A percentile compares a stretch with the other conserved stretches of the same genome.
Conservation (phyloP, 2,888 invertebrate species). For the Himalopsyche kuldschensis region DNA sequence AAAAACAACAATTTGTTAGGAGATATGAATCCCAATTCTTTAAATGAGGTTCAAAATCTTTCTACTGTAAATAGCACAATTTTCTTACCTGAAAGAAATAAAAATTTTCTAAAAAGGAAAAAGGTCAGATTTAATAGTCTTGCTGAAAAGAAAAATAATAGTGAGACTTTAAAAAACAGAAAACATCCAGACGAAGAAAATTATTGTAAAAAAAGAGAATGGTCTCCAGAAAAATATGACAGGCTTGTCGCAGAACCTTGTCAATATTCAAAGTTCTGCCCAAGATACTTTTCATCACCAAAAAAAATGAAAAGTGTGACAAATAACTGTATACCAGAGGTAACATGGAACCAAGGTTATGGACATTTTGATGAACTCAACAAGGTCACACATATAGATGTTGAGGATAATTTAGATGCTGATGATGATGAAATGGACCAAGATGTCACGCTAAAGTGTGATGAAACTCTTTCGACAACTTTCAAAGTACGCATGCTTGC, state of each 20-base stretch:
- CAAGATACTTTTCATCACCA: background rate
- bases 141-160: background rate
- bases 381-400: background rate
- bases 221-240: too few relatives aligned
- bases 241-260: background rate
- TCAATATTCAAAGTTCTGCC: background rate
- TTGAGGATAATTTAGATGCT: background rate
- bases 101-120: background rate
- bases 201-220: background rate
- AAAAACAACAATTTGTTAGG: background rate
- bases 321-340: background rate
- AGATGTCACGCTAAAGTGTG: background rate
- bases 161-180: background rate
- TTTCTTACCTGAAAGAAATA: background rate
- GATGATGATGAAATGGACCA: background rate
- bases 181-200: background rate
- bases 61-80: background rate
- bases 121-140: too few relatives aligned
- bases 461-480: background rate
- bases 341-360: background rate
- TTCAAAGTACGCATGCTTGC: constrained; percentile 5
- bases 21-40: background rate
- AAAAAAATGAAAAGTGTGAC: background rate
- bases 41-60: background rate
- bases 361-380: background rate